Percentiles rank a stretch among this genome's conserved stretches.
These are phyloP conservation scores for Xanthorhoe spadicearia DNA, from an alignment of 2,888 invertebrate genomes.

Conservation along the genomic window DNA sequence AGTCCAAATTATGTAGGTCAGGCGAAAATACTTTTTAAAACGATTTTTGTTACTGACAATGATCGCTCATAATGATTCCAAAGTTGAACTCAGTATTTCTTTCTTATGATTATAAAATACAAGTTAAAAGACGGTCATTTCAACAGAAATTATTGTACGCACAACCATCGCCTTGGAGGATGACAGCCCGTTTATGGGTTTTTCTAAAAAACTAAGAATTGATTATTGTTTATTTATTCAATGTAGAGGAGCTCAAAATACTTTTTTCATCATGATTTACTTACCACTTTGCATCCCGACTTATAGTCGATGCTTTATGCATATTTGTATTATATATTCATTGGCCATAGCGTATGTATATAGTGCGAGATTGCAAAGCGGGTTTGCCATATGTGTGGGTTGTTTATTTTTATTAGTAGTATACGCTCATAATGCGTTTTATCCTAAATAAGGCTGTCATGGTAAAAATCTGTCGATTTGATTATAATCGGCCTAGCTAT, in stretches of 20 bases:
- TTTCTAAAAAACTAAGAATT: not conserved
- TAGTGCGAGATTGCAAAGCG: constrained; percentile 2
- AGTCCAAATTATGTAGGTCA: too few species aligned
- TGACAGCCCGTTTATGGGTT: not conserved
- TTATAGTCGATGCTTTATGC: constrained; percentile 4
- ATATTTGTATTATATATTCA: constrained; percentile 15
- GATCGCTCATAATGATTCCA: too few species aligned
- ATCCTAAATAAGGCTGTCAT: constrained; percentile 13
- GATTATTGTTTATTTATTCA: not conserved
- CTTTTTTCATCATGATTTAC: not conserved
- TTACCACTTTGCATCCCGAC: not conserved
- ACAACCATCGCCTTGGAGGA: not conserved
- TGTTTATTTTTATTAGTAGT: not conserved
- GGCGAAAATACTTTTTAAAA: not conserved
- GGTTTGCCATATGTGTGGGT: not conserved
- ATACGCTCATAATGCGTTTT: constrained; percentile 1
- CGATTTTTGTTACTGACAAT: not conserved
- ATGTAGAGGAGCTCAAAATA: not conserved
- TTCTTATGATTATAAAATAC: too few species aligned
- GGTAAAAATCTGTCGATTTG: constrained; percentile 38
- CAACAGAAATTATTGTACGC: not conserved
- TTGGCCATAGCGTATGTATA: constrained; percentile 17
- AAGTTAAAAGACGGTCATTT: not conserved
- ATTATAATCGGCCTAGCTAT: constrained; percentile 41
- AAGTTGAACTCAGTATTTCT: too few species aligned